Evolutionary conservation across 2,113 vertebrate genomes (phyloP).

Genomic region (Callipepla californica): DNA sequence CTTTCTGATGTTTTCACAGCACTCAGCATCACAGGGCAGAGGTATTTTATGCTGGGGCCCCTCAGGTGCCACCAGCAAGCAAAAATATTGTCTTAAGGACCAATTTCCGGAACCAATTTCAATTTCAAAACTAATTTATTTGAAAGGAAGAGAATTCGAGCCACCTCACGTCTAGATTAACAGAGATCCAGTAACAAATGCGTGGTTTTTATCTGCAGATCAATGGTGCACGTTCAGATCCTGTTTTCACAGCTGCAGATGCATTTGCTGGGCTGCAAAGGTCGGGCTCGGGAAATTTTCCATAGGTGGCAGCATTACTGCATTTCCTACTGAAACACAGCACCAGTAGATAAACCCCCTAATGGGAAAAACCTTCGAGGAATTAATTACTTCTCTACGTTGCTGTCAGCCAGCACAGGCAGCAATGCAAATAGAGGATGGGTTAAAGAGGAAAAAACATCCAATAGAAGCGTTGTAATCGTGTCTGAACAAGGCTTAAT

Average conservation of each 20-base stretch:
- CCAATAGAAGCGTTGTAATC: background rate
- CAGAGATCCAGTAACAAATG: background rate
- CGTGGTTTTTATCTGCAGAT: background rate
- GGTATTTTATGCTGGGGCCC: background rate
- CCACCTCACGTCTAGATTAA: background rate
- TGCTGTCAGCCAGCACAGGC: background rate
- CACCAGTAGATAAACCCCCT: background rate
- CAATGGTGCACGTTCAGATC: background rate
- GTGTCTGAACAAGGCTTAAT: background rate
- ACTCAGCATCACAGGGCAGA: background rate
- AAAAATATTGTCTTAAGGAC: slow-evolving; percentile 32
- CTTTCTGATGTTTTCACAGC: background rate
- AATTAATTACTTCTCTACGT: background rate
- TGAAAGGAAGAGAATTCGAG: slow-evolving; percentile 31
- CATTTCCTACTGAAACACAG: background rate
- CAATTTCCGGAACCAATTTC: slow-evolving; percentile 31
- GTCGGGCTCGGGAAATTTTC: background rate
- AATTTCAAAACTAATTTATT: slow-evolving; percentile 48
- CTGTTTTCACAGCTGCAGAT: slow-evolving; percentile 38
- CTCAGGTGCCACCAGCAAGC: background rate
- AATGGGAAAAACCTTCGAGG: background rate
- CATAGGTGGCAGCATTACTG: slow-evolving; percentile 71
- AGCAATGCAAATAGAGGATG: background rate
- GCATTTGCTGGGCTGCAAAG: background rate
- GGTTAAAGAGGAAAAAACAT: no score